Conservation (phyloP, 1,140 invertebrate species). For the Solenopsis invicta region DNA sequence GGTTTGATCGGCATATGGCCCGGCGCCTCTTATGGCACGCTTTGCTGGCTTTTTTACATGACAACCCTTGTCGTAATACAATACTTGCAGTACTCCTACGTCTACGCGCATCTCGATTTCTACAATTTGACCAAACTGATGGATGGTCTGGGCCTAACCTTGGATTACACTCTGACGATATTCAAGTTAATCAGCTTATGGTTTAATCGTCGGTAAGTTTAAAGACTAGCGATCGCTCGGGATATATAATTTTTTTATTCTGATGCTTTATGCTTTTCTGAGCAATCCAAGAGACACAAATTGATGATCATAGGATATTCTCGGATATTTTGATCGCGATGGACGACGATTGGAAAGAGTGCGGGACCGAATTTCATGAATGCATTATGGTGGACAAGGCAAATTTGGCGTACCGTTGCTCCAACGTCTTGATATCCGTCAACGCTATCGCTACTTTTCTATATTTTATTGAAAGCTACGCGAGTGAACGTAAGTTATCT, state of each 20-base stretch:
- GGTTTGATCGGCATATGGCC: slow-evolving; percentile 54
- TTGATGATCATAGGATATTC: slow-evolving; percentile 8
- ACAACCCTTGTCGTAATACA: slow-evolving; percentile 8
- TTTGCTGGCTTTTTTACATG: slow-evolving; percentile 41
- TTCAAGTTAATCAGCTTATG: slow-evolving; percentile 62
- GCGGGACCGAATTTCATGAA: background rate
- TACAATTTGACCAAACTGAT: slow-evolving; percentile 42
- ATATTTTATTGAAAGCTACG: background rate
- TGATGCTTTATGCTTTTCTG: background rate
- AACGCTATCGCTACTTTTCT: background rate
- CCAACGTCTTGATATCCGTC: slow-evolving; percentile 32
- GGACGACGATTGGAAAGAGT: slow-evolving; percentile 36
- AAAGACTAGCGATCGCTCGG: background rate
- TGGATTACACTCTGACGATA: slow-evolving; percentile 53
- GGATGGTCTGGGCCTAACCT: slow-evolving; percentile 49
- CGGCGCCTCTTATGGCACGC: background rate
- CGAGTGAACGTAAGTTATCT: background rate
- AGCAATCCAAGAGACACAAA: background rate
- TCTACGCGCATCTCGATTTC: slow-evolving; percentile 39
- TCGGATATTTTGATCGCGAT: slow-evolving; percentile 44
- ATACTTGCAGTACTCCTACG: slow-evolving; percentile 59
- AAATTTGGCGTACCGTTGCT: slow-evolving; percentile 30
- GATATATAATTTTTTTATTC: background rate
- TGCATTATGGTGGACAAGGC: slow-evolving; percentile 46
- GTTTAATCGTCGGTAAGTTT: slow-evolving; percentile 54